Evolutionary conservation across 2,888 invertebrate genomes (phyloP).

Genomic region (Nemurella pictetii): DNA sequence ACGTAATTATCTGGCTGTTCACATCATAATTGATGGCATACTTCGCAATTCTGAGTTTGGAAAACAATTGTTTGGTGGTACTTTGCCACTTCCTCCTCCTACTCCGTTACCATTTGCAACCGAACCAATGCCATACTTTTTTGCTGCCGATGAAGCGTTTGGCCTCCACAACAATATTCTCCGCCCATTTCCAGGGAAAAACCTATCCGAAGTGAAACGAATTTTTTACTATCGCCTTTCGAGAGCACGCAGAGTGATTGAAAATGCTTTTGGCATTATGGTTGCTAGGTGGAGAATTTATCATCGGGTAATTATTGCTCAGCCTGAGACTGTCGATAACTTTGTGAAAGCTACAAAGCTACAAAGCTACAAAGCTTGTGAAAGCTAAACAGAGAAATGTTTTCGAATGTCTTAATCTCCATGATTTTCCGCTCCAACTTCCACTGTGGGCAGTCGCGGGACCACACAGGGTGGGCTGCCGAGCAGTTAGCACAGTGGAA

Average conservation of each 20-base stretch:
- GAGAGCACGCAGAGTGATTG: constrained; percentile 4
- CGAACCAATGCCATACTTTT: constrained; percentile 33
- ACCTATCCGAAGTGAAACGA: background rate
- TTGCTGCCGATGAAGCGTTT: constrained; percentile 43
- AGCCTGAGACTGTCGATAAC: no score
- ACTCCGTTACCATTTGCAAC: constrained; percentile 7
- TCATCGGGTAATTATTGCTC: no score
- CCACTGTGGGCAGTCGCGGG: no score
- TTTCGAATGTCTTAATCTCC: no score
- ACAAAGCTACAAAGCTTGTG: no score
- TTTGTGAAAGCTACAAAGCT: no score
- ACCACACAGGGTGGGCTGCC: no score
- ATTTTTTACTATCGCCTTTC: constrained; percentile 25
- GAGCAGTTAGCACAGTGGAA: no score
- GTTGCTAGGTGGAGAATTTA: constrained; percentile 17
- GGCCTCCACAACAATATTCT: constrained; percentile 42
- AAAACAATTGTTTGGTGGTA: background rate
- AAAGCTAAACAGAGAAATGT: no score
- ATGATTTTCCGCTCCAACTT: no score
- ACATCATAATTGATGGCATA: no score
- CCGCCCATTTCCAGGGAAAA: constrained; percentile 42
- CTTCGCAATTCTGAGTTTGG: constrained; percentile 35
- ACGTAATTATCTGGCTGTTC: no score
- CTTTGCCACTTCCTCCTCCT: background rate
- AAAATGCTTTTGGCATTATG: constrained; percentile 31